Evolutionary conservation across 2,113 vertebrate genomes (phyloP).

Genomic region (Bufo bufo): DNA sequence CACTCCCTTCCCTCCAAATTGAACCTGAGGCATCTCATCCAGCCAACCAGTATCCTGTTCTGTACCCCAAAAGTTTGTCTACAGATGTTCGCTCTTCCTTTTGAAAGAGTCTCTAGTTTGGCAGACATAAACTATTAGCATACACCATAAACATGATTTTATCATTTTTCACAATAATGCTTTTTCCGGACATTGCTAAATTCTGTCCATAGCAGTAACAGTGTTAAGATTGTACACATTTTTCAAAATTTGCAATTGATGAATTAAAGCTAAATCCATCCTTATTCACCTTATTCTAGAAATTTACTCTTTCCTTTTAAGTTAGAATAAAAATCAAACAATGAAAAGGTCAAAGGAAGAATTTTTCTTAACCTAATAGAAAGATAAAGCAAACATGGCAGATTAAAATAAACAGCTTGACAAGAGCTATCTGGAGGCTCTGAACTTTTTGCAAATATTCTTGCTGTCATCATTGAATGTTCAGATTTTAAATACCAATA

Average conservation of each 20-base stretch:
- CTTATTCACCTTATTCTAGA: neutral
- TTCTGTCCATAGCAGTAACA: neutral
- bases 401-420: neutral
- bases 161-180: no score
- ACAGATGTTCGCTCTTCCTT: no score
- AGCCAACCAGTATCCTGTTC: no score
- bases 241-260: neutral
- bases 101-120: no score
- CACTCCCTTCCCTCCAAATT: no score
- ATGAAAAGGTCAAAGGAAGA: constrained; percentile 19
- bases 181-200: no score
- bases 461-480: neutral
- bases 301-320: neutral
- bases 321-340: constrained; percentile 12
- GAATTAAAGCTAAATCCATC: neutral
- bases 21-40: no score
- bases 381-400: constrained; percentile 10
- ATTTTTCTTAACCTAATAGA: neutral
- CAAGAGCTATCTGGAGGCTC: neutral
- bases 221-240: neutral
- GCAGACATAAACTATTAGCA: no score
- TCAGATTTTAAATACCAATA: neutral
- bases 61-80: no score
- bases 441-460: neutral
- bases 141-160: no score